A percentile compares a stretch with the other conserved stretches of the same genome.
These are phyloP conservation scores for Ormyrus rosae DNA, from an alignment of 2,888 invertebrate species.

Conservation along the genomic window DNA sequence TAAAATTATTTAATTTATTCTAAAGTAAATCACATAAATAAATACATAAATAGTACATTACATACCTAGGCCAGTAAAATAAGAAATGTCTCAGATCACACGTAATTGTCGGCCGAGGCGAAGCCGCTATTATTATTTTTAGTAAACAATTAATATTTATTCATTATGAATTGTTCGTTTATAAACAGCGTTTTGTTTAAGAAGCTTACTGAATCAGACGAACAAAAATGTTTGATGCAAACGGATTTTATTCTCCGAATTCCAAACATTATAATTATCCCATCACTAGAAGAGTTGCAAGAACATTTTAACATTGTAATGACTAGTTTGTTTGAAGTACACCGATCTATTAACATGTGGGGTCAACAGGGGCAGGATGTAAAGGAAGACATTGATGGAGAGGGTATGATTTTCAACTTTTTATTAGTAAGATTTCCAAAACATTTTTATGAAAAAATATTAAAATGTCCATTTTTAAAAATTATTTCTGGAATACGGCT, in stretches of 20 bases:
- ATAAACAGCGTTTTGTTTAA: slow-evolving; percentile 45
- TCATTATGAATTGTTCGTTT: not conserved
- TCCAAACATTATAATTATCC: slow-evolving; percentile 80
- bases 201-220: slow-evolving; percentile 8
- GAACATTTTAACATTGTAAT: slow-evolving; percentile 81
- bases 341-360: slow-evolving; percentile 87
- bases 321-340: slow-evolving; percentile 83
- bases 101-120: too few relatives aligned
- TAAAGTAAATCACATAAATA: too few relatives aligned
- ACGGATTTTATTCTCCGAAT: slow-evolving; percentile 82
- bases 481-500: too few relatives aligned
- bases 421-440: slow-evolving; percentile 16
- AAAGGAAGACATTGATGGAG: slow-evolving; percentile 4
- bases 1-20: too few relatives aligned
- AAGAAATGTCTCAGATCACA: too few relatives aligned
- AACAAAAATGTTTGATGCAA: slow-evolving; percentile 78
- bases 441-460: slow-evolving; percentile 29
- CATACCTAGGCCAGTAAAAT: too few relatives aligned
- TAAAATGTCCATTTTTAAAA: not conserved
- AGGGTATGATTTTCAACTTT: not conserved
- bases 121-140: too few relatives aligned
- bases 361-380: slow-evolving; percentile 66
- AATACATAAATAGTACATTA: too few relatives aligned
- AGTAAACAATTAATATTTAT: not conserved
- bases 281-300: slow-evolving; percentile 85